Evolutionary conservation across 2,888 invertebrate genomes (phyloP).

Genomic region (Ornithoptera priamus): DNA sequence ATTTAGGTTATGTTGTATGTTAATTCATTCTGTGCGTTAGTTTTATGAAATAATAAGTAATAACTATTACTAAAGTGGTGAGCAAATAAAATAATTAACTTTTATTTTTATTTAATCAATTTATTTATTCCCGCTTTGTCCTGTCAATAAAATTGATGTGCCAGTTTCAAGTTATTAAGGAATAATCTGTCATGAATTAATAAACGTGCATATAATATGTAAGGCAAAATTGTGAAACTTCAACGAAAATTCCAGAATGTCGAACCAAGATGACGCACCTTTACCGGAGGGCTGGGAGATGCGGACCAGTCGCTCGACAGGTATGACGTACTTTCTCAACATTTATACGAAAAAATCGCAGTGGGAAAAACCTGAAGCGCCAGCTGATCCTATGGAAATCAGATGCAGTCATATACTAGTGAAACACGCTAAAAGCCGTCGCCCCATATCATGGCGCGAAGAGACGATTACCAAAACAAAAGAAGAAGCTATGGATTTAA

Average conservation of each 20-base stretch:
- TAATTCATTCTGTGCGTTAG: background rate
- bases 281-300: slow-evolving; percentile 97
- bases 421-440: slow-evolving; percentile 93
- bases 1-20: background rate
- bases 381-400: slow-evolving; percentile 87
- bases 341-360: slow-evolving; percentile 97
- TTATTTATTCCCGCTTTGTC: background rate
- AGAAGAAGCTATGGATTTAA: slow-evolving; percentile 92
- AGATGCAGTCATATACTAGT: slow-evolving; percentile 97
- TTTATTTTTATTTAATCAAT: background rate
- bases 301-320: slow-evolving; percentile 91
- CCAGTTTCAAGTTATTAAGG: background rate
- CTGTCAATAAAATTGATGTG: background rate
- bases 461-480: slow-evolving; percentile 94
- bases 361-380: slow-evolving; percentile 95
- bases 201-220: slow-evolving; percentile 1
- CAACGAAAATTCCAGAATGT: slow-evolving; percentile 65
- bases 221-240: slow-evolving; percentile 27
- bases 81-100: slow-evolving; percentile 1
- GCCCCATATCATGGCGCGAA: slow-evolving; percentile 98
- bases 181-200: background rate
- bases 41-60: background rate
- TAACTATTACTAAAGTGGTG: slow-evolving; percentile 1
- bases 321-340: slow-evolving; percentile 96
- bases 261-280: slow-evolving; percentile 68